Conservation (phyloP, 2,113 vertebrate genomes). For the Todiramphus chloris region DNA sequence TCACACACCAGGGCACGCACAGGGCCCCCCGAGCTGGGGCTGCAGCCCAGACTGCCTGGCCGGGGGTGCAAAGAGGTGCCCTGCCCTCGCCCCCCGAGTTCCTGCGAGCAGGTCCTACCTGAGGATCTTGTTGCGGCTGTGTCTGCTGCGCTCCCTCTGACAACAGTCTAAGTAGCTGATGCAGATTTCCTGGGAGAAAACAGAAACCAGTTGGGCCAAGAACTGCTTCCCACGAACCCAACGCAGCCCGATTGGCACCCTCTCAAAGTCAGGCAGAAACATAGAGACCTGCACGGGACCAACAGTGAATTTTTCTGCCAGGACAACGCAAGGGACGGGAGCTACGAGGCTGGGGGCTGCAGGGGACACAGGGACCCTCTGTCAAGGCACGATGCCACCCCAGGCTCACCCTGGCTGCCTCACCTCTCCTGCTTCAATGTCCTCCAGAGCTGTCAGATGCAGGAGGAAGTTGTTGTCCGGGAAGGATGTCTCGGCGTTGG, state of each 20-base stretch:
- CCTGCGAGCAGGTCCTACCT: slow-evolving; percentile 75
- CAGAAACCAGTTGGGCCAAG: not conserved
- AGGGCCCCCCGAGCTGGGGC: not conserved
- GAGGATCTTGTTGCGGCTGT: slow-evolving; percentile 94
- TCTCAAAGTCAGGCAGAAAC: not conserved
- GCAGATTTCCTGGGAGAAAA: slow-evolving; percentile 88
- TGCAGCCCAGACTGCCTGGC: not conserved
- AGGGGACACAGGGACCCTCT: not conserved
- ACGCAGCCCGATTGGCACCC: not conserved
- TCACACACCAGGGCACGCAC: rapidly evolving
- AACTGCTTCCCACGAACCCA: rapidly evolving
- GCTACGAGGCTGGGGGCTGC: rapidly evolving
- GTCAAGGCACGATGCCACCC: not conserved
- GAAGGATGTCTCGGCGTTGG: slow-evolving; percentile 94
- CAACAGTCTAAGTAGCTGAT: slow-evolving; percentile 98
- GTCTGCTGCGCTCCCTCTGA: slow-evolving; percentile 92
- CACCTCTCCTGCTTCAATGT: slow-evolving; percentile 93
- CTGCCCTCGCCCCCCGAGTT: rapidly evolving
- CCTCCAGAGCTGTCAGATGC: slow-evolving; percentile 88
- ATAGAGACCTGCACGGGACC: rapidly evolving
- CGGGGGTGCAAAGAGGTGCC: no score
- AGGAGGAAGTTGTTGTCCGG: slow-evolving; percentile 95
- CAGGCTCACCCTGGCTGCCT: slow-evolving; percentile 5
- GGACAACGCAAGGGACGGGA: rapidly evolving
- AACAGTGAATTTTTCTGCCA: not conserved